Conservation (phyloP, 2,888 invertebrate genomes). For the Troilus luridus region DNA sequence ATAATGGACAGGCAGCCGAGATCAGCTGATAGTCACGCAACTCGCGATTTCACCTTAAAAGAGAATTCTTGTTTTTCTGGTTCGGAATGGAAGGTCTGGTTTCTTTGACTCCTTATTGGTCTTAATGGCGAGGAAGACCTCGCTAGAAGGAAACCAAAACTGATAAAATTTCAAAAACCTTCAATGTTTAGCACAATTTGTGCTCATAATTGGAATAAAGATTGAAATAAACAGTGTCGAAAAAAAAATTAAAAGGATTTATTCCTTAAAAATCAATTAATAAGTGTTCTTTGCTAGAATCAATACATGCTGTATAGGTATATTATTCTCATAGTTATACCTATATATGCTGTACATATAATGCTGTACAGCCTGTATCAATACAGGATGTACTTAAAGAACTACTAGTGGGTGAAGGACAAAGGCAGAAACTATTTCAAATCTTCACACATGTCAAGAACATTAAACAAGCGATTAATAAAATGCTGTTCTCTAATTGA, state of each 20-base stretch:
- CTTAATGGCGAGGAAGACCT: slow-evolving; percentile 1
- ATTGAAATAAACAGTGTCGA: background rate
- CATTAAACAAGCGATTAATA: no score
- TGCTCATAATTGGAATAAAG: no score
- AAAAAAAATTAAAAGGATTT: background rate
- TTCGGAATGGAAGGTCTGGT: slow-evolving; percentile 32
- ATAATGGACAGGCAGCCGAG: slow-evolving; percentile 19
- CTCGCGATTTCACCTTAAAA: slow-evolving; percentile 29
- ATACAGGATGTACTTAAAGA: no score
- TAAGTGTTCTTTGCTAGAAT: no score
- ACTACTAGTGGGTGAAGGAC: no score
- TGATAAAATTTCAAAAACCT: background rate
- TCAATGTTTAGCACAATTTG: background rate
- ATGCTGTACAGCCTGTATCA: no score
- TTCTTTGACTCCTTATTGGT: background rate
- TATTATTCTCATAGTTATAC: no score
- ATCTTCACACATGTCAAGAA: no score
- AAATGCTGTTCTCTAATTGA: no score
- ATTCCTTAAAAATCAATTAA: background rate
- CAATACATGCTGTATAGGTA: no score
- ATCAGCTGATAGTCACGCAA: slow-evolving; percentile 16
- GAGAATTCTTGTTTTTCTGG: slow-evolving; percentile 29
- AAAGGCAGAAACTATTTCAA: no score
- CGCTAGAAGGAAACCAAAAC: background rate
- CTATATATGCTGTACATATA: no score